Percentiles rank a stretch among this genome's conserved stretches.
Evolutionary conservation across 2,888 invertebrate species (phyloP).

Genomic region (Caenorhabditis virilis): DNA sequence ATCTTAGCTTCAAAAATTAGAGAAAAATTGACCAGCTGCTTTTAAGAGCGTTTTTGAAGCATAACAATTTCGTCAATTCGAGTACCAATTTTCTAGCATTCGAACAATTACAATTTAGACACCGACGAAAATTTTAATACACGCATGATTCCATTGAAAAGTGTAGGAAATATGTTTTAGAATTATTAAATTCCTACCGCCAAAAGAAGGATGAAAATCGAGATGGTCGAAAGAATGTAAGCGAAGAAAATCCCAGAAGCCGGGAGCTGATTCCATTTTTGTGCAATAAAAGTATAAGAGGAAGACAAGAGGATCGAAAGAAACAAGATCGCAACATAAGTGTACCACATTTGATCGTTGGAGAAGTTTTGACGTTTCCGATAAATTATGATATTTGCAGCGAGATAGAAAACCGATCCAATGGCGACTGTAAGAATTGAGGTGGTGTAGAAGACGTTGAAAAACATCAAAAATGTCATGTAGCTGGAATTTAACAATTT

Average conservation of each 20-base stretch:
- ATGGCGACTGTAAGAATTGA: conserved; percentile 14
- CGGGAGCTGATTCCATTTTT: conserved; percentile 30
- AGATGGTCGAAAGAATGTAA: conserved; percentile 14
- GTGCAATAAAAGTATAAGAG: conserved; percentile 20
- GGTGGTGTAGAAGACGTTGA: conserved; percentile 21
- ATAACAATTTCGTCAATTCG: background rate
- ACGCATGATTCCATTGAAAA: background rate
- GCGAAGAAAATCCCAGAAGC: conserved; percentile 17
- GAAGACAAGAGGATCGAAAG: conserved; percentile 27
- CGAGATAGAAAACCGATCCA: conserved; percentile 21
- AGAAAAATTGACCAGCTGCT: too few species aligned
- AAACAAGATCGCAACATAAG: conserved; percentile 18
- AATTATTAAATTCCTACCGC: conserved; percentile 7
- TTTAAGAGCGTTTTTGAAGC: background rate
- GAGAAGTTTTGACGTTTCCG: conserved; percentile 20
- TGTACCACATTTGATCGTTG: conserved; percentile 14
- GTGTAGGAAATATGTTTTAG: too few species aligned
- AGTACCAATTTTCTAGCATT: background rate
- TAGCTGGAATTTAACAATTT: conserved; percentile 6
- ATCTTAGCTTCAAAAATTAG: too few species aligned
- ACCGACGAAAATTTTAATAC: conserved; percentile 6
- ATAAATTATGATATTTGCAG: conserved; percentile 21
- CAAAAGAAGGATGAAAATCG: conserved; percentile 13
- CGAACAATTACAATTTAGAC: conserved; percentile 9
- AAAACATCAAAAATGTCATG: conserved; percentile 22